Evolutionary conservation across 2,797 vertebrate species (phyloP), one percentile per base, ranked within the genome.

Genomic region (Epinephelus malabaricus): DNA sequence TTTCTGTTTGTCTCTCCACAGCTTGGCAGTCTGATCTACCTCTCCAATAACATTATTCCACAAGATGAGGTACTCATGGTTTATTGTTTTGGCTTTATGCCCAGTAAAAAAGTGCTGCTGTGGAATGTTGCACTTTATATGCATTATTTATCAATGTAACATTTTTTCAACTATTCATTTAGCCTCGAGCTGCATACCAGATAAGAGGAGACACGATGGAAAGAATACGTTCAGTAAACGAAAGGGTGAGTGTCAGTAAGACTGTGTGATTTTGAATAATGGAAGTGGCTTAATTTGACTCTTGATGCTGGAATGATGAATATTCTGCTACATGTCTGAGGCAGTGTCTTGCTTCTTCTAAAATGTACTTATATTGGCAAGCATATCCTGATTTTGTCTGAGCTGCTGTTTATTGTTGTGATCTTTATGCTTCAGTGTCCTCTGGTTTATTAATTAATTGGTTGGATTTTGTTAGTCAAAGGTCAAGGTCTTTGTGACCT

Each of bases 11-110:
- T 73, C 2, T 77, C 69, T 75, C 87, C 78, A 18, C 89, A 99
- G 98, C 97, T 99, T 18, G 97, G 98, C 69, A 97, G 95, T 45
- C 71, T 99, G 89, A 96, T 99, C 91, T 95, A 96, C 80, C 86
- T 92, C 83, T 81, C 93, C 19, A 91, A 63, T 25, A 91, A 94
- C 85, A 86, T 94, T 23, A 88, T 95, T 65, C 95, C 93, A 76
- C 95, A 94, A 84, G 93, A 94, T 6, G 94, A 95, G 92, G 96
- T 96, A 86, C 14, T 11, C 51, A 0, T 2, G 60, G 2, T 10
- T 58, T 30, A 5, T 56, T 56, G 38, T 54, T 67, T 25, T 19
- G 1, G 1, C 1, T 34, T 38, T 8, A 14, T 38, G 10, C 4
- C 21, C 1, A 12, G 1, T 27, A 30, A 34, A 53, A 30, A n/a